These are phyloP conservation scores for Unio delphinus DNA, from an alignment of 2,888 invertebrate species.

Conservation along the genomic window DNA sequence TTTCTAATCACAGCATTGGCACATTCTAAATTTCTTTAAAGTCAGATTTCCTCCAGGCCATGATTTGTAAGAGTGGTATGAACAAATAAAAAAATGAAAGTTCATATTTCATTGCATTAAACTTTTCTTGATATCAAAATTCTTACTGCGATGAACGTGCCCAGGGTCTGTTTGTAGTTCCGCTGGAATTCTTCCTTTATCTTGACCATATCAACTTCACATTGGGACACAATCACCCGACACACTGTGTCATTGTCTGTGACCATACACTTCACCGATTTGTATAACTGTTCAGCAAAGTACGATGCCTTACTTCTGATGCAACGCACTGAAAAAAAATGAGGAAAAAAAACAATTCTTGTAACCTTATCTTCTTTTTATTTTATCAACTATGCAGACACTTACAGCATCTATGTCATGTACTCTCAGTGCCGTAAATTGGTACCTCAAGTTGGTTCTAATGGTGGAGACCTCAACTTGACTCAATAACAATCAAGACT, in stretches of 20 bases:
- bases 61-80: too few relatives aligned
- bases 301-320: conserved; percentile 67
- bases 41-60: too few relatives aligned
- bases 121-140: neutral
- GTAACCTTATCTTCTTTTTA: neutral
- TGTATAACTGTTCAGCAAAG: conserved; percentile 66
- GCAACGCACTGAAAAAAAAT: conserved; percentile 63
- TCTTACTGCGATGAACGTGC: conserved; percentile 65
- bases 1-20: too few relatives aligned
- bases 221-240: conserved; percentile 64
- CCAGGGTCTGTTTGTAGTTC: conserved; percentile 65
- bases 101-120: neutral
- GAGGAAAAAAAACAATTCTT: neutral
- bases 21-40: too few relatives aligned
- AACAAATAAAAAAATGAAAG: too few relatives aligned
- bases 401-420: too few relatives aligned
- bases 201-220: conserved; percentile 71
- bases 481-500: too few relatives aligned
- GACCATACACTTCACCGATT: conserved; percentile 68
- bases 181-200: conserved; percentile 70
- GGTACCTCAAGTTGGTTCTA: neutral
- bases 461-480: too few relatives aligned
- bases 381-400: too few relatives aligned
- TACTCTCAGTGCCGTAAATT: neutral
- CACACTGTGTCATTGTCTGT: conserved; percentile 68